These are phyloP conservation scores for Pipistrellus pipistrellus DNA, from an alignment of 2,797 vertebrate species.

Conservation along the genomic window DNA sequence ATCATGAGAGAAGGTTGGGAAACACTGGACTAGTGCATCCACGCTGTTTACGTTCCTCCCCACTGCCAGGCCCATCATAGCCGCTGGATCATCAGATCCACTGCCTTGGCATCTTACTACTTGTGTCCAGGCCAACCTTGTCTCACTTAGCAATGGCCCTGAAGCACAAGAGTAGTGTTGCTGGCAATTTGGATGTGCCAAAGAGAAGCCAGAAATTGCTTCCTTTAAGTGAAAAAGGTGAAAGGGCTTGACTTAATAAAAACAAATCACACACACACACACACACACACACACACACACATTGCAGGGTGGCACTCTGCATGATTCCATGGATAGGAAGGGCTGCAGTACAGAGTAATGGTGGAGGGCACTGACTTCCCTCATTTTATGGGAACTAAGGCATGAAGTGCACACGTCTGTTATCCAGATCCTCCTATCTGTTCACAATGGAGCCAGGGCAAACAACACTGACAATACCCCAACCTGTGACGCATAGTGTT, in stretches of 20 bases:
- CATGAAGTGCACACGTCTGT: background rate
- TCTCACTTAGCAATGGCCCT: background rate
- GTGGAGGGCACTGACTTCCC: background rate
- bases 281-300: background rate
- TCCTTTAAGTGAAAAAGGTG: background rate
- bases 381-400: background rate
- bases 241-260: background rate
- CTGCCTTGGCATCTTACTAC: background rate
- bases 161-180: too few species aligned
- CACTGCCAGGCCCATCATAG: background rate
- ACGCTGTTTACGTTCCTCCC: fast-evolving
- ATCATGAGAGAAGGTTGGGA: too few species aligned
- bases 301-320: background rate
- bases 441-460: background rate
- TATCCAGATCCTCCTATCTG: background rate
- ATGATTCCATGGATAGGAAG: background rate
- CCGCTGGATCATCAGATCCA: background rate
- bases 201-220: background rate
- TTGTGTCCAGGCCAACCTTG: background rate
- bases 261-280: background rate
- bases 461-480: background rate
- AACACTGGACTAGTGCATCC: too few species aligned
- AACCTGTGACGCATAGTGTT: background rate
- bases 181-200: background rate
- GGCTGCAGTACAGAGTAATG: fast-evolving